Conservation (phyloP, 2,797 vertebrate species). For the Brotula barbata region DNA sequence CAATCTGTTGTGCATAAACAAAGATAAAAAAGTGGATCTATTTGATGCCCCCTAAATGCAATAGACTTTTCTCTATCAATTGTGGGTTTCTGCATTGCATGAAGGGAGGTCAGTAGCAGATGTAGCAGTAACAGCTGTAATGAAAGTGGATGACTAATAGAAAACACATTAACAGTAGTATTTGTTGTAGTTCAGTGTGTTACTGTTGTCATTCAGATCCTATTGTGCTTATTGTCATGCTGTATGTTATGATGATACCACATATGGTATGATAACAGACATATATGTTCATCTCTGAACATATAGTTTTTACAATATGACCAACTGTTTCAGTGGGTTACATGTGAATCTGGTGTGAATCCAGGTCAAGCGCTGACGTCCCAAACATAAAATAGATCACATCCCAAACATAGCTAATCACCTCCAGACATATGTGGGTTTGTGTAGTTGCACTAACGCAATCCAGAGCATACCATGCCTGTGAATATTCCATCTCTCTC, state of each 20-base stretch:
- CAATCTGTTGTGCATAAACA: too few species aligned
- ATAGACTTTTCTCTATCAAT: too few species aligned
- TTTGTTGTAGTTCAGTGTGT: neutral
- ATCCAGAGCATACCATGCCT: constrained; percentile 38
- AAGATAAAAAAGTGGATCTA: too few species aligned
- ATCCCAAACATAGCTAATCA: constrained; percentile 69
- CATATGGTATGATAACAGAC: too few species aligned
- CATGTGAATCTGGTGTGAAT: constrained; percentile 48
- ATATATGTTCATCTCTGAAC: constrained; percentile 1
- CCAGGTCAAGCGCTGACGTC: constrained; percentile 53
- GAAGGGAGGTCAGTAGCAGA: neutral
- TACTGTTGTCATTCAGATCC: neutral
- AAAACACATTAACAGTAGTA: neutral
- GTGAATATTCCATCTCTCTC: constrained; percentile 39
- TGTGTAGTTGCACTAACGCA: constrained; percentile 52
- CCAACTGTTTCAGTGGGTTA: constrained; percentile 26
- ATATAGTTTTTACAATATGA: constrained; percentile 19
- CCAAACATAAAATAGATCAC: constrained; percentile 61
- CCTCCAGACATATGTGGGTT: constrained; percentile 56
- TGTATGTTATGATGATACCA: too few species aligned
- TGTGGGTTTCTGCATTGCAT: too few species aligned
- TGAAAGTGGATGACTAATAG: too few species aligned
- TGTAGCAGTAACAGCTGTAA: neutral
- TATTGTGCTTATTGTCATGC: neutral
- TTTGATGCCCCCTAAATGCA: too few species aligned